These are phyloP conservation scores for Lontra canadensis DNA, from an alignment of 2,113 vertebrate genomes.

Conservation along the genomic window DNA sequence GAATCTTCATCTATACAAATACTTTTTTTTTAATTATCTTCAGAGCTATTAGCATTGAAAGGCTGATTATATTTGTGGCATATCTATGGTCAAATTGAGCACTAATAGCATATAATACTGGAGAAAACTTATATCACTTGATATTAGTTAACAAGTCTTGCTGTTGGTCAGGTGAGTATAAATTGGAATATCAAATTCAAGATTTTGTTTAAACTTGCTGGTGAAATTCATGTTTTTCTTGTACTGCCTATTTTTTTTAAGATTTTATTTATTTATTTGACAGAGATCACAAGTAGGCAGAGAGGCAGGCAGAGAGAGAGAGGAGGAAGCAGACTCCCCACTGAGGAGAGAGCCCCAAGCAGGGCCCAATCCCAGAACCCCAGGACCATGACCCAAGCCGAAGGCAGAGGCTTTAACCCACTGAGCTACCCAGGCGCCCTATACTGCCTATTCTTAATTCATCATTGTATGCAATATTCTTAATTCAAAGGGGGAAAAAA, in stretches of 20 bases:
- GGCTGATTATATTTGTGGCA: background rate
- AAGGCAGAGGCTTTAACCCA: too few relatives aligned
- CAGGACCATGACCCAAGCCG: too few relatives aligned
- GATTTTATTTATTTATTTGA: too few relatives aligned
- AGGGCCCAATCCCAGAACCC: too few relatives aligned
- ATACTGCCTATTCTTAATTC: background rate
- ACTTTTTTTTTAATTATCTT: background rate
- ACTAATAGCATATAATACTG: background rate
- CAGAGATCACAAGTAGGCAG: too few relatives aligned
- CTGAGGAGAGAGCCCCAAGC: too few relatives aligned
- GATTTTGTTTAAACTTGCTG: background rate
- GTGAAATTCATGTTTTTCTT: background rate
- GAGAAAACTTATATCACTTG: background rate
- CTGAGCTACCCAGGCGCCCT: too few relatives aligned
- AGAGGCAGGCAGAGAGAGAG: too few relatives aligned
- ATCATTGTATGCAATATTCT: background rate
- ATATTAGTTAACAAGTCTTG: background rate
- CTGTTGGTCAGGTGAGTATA: background rate
- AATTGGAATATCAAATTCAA: background rate
- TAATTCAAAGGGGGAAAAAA: background rate
- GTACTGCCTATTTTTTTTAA: background rate
- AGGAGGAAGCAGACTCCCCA: too few relatives aligned
- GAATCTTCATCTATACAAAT: background rate
- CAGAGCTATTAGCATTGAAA: background rate
- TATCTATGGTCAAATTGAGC: background rate